These are phyloP conservation scores for Gymnobelideus leadbeateri DNA, from an alignment of 2,113 vertebrate genomes.

Conservation along the genomic window DNA sequence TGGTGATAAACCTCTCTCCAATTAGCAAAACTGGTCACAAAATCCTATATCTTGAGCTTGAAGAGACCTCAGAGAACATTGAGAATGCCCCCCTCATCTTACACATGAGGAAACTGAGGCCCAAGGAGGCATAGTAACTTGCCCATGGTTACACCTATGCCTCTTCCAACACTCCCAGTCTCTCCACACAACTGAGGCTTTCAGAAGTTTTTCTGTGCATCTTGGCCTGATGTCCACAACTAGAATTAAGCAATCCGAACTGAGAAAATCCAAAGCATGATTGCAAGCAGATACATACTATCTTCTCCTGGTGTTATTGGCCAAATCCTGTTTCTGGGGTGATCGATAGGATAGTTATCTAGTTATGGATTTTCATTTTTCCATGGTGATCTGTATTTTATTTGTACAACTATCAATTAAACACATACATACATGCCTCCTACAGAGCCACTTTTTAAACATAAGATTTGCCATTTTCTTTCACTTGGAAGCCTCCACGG, in stretches of 20 bases:
- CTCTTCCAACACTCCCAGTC: not conserved
- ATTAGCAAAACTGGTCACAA: not conserved
- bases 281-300: not conserved
- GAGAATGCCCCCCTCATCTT: not conserved
- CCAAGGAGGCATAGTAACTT: not conserved
- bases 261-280: not conserved
- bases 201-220: not conserved
- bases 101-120: not conserved
- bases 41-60: not conserved
- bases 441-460: not conserved
- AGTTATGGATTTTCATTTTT: slow-evolving; percentile 1
- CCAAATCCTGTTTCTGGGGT: not conserved
- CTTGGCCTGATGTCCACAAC: not conserved
- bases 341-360: not conserved
- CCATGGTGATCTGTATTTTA: not conserved
- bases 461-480: not conserved
- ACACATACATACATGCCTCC: not conserved
- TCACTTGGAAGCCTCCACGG: not conserved
- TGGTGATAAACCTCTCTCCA: not conserved
- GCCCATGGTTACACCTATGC: not conserved
- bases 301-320: not conserved
- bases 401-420: not conserved
- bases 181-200: not conserved
- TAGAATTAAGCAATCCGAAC: not conserved
- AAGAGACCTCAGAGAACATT: not conserved